Percentiles rank a stretch among this genome's conserved stretches.
Conservation (phyloP, 1,140 invertebrate genomes). For the Camponotus floridanus region DNA sequence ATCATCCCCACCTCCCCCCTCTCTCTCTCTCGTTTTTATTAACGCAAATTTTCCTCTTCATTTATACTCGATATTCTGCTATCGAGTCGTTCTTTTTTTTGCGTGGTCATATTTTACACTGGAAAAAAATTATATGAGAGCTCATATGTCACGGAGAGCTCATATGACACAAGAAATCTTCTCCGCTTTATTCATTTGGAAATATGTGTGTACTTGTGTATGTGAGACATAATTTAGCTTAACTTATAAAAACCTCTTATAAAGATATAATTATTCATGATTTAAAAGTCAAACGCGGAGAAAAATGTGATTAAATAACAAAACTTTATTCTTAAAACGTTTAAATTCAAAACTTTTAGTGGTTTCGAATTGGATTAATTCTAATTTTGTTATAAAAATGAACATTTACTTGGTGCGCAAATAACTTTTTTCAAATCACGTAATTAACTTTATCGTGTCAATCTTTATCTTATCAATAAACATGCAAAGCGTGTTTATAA, state of each 20-base stretch:
- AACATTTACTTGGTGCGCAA: neutral
- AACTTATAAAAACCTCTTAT: neutral
- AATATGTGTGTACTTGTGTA: neutral
- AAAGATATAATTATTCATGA: neutral
- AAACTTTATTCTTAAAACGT: neutral
- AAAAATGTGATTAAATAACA: neutral
- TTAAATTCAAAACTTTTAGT: neutral
- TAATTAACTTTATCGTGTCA: neutral
- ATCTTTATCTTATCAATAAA: neutral
- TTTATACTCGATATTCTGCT: constrained; percentile 47
- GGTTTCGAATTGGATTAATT: neutral
- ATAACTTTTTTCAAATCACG: too few species aligned
- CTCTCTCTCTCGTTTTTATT: constrained; percentile 53
- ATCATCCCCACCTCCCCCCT: neutral
- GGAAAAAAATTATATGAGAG: constrained; percentile 12
- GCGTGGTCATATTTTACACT: constrained; percentile 34
- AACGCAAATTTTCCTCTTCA: constrained; percentile 48
- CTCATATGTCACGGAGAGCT: neutral
- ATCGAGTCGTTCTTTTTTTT: constrained; percentile 25
- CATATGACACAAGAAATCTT: neutral
- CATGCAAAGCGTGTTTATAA: neutral
- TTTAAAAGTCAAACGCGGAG: neutral
- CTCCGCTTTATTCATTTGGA: constrained; percentile 12
- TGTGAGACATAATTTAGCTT: neutral
- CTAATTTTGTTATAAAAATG: neutral